Base-by-base conservation (phyloP, 2,113 vertebrate species). In the Carettochelys insculpta region DNA sequence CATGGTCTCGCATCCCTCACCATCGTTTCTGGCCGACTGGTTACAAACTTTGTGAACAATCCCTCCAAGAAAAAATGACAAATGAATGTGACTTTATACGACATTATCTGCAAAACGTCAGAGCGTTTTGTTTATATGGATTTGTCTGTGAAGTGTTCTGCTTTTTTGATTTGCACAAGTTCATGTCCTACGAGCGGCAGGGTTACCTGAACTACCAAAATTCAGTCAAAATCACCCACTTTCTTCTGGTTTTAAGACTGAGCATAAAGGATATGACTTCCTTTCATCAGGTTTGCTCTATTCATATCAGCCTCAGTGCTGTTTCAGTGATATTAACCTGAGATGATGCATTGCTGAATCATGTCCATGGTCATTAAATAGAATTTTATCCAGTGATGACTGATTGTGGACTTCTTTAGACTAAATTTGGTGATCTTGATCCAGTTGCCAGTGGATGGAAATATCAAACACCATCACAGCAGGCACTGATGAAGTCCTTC, bases 381-480 rank as follows among this genome's bases (percentile, higher is more conserved):
- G 91, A 53, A 45, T 29, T 12, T n/a, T 83, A 82, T 85, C 48
- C 86, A 92, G 25, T 45, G 85, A 41, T 90, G 80, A 34, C 88
- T 93, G 76, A 54, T 80, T 4, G 1, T 7, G 93, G 91, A 92
- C 93, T 80, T 96, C 90, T 92, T 77, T 83, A 85, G 83, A 92
- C 91, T 80, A 34, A 90, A 86, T 92, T 89, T 92, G 94, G 86
- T 94, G 78, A 92, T 95, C 89, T 89, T 53, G 43, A 73, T 47
- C 88, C 77, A 56, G 43, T 9, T 89, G 82, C 41, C 48, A 11
- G 77, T 78, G 85, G 78, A 83, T 83, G 84, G 51, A 41, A 25
- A 31, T 7, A 34, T 50, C 24, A 78, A 54, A 85, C 58, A 25
- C 58, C 51, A n/a, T 16, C 85, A 45, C 27, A 54, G 25, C 5